phyloP scores from a whole-genome alignment of 2,888 invertebrate genomes.

The Artemia sinica region DNA sequence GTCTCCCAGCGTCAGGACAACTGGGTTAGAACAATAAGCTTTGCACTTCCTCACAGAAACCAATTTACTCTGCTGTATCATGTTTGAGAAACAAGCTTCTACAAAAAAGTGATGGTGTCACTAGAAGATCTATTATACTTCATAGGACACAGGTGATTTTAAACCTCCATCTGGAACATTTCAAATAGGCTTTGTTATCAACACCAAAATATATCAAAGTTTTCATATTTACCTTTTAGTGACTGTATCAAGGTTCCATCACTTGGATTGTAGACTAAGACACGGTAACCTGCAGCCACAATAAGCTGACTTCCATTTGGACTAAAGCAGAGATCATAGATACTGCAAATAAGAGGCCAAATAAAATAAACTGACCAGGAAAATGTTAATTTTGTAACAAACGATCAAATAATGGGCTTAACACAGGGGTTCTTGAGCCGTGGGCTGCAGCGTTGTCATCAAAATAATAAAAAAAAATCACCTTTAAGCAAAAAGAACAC shows the following conservation, averaged over 20 bases:
- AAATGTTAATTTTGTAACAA: background rate
- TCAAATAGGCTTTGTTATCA: background rate
- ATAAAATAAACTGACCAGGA: slow-evolving; percentile 15
- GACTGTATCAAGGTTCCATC: slow-evolving; percentile 81
- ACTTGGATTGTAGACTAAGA: slow-evolving; percentile 82
- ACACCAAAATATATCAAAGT: background rate
- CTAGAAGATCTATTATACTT: background rate
- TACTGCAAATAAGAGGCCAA: slow-evolving; percentile 39
- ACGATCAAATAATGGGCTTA: too few species aligned
- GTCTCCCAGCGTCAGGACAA: too few species aligned
- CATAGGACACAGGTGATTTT: background rate
- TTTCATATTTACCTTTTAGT: slow-evolving; percentile 48
- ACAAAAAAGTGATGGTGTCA: slow-evolving; percentile 1
- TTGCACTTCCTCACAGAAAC: too few species aligned
- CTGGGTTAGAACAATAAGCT: too few species aligned
- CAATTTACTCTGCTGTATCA: too few species aligned
- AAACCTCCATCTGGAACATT: background rate
- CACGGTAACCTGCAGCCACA: slow-evolving; percentile 78
- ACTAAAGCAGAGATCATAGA: slow-evolving; percentile 85
- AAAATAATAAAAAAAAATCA: too few species aligned
- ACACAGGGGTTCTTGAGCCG: too few species aligned
- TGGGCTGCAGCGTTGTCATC: too few species aligned
- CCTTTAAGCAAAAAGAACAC: too few species aligned
- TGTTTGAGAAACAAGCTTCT: background rate
- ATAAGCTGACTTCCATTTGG: slow-evolving; percentile 86